phyloP scores from a whole-genome alignment of 2,113 vertebrate species.

The Chaenogobius annularis region DNA sequence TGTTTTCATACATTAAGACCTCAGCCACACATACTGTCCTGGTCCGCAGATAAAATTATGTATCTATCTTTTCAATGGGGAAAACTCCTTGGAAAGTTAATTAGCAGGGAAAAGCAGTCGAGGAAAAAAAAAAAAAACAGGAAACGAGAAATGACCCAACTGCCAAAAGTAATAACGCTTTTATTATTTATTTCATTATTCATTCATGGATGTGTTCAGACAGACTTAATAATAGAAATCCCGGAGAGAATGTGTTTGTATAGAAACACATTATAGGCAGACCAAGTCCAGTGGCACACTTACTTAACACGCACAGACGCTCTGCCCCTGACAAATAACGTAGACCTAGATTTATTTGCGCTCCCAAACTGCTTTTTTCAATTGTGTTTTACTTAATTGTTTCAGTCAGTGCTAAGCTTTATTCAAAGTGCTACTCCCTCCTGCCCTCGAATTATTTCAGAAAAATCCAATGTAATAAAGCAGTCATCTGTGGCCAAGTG shows the following conservation, averaged over 20 bases:
- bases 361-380: constrained; percentile 59
- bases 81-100: constrained; percentile 82
- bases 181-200: constrained; percentile 82
- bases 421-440: constrained; percentile 35
- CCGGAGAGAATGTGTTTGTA: constrained; percentile 74
- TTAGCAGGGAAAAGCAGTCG: constrained; percentile 72
- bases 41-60: constrained; percentile 57
- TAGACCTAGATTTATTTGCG: constrained; percentile 56
- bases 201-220: constrained; percentile 81
- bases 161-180: constrained; percentile 80
- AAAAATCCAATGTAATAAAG: constrained; percentile 41
- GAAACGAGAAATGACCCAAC: constrained; percentile 77
- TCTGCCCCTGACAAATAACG: constrained; percentile 75
- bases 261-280: constrained; percentile 68
- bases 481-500: constrained; percentile 46
- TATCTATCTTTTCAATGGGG: constrained; percentile 60
- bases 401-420: constrained; percentile 55
- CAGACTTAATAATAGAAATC: constrained; percentile 80
- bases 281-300: constrained; percentile 71
- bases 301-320: constrained; percentile 75
- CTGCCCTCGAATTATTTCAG: constrained; percentile 45
- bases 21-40: constrained; percentile 33
- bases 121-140: constrained; percentile 64
- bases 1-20: constrained; percentile 9
- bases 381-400: constrained; percentile 66